These are phyloP conservation scores for Hypotaenidia philippensis DNA, from an alignment of 2,797 vertebrate species.

Conservation along the genomic window DNA sequence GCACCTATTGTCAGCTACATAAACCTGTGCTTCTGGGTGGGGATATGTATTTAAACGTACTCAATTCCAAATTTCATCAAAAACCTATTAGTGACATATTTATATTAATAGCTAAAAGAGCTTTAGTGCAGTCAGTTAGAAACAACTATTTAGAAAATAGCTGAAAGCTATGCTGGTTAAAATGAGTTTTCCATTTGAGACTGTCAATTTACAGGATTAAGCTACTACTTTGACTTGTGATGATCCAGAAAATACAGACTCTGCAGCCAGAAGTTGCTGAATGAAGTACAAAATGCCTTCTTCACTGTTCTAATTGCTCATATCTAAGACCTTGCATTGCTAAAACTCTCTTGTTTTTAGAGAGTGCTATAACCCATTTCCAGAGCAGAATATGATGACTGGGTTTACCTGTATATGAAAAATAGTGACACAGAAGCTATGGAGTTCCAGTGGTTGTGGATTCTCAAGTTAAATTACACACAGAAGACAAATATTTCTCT, in stretches of 20 bases:
- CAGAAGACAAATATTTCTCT: neutral
- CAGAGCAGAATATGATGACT: neutral
- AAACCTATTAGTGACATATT: conserved; percentile 15
- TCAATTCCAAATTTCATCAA: conserved; percentile 13
- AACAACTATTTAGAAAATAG: conserved; percentile 47
- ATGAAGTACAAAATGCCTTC: neutral
- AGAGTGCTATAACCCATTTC: neutral
- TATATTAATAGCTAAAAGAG: conserved; percentile 30
- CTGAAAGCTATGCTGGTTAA: conserved; percentile 5
- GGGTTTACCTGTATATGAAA: neutral
- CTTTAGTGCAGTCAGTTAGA: conserved; percentile 26
- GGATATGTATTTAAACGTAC: neutral
- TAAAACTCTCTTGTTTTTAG: neutral
- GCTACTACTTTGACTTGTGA: neutral
- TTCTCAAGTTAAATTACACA: neutral
- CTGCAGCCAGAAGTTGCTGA: neutral
- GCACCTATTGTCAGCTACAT: neutral
- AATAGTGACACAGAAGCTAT: neutral
- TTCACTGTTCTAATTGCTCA: neutral
- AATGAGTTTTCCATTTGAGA: conserved; percentile 21
- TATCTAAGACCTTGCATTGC: neutral
- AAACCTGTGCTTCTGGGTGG: neutral
- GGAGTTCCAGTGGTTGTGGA: neutral
- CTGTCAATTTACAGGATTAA: conserved; percentile 6
- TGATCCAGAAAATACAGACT: neutral